Base-by-base conservation (phyloP, 2,113 vertebrate genomes). In the Neoarius graeffei region DNA sequence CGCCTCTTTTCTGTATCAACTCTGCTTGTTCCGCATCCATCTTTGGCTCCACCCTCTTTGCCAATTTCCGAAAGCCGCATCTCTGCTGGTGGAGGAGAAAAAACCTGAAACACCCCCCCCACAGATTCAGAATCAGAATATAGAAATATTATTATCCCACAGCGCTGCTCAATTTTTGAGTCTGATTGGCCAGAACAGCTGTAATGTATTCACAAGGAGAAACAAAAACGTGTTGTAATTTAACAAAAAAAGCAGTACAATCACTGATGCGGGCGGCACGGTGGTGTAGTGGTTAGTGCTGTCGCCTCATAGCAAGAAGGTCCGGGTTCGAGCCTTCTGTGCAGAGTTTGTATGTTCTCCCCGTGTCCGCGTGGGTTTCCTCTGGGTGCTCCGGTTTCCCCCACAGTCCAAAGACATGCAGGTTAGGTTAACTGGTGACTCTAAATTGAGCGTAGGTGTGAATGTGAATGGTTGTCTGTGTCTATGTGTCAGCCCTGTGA, bases 41-140 rank as follows among this genome's bases (percentile, higher is more conserved):
- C 90, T 93, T 96, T 35, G 90, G 60, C 67, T 97, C 96, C n/a
- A 91, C 92, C 90, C 96, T 97, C 88, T 91, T 95, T 0, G 92
- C 42, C 4, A 88, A 93, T 93, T 95, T 97, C 77, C 93, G 95
- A 92, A 97, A 97, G 89, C 95, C 93, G 77, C 95, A 94, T 89
- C 93, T 94, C 91, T 95, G 96, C 90, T 97, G 96, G 73, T 94
- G 76, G 85, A 93, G 91, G 52, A 93, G 89, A 56, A 92, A 91
- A 91, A 94, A 94, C 91, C 97, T 97, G 17, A 56, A 14, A 10
- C 3, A n/a, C 23, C 87, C 42, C 56, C 60, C 25, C 76, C 74
- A 50, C 11, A 60, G 52, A 42, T 42, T 42, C 42, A 42, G 42
- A 42, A 42, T 9, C 35, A 48, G 20, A 74, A 74, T 10, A 7